Conservation (phyloP, 2,888 invertebrate species). For the Arenicola marina region DNA sequence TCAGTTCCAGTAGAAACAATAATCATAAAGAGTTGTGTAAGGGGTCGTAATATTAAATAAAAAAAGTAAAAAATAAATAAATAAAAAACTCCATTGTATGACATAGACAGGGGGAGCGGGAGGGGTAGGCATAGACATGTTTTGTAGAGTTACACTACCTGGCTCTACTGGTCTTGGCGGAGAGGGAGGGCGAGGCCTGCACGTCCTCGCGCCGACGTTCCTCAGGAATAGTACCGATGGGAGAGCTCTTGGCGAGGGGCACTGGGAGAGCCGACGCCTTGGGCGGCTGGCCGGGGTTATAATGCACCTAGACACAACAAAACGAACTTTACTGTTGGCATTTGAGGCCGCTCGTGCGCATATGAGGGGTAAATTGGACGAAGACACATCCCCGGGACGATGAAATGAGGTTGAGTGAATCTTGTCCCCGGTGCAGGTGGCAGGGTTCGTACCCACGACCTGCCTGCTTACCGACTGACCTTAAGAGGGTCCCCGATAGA, state of each 20-base stretch:
- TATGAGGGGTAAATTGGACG: too few species aligned
- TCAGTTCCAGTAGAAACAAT: background rate
- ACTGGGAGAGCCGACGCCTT: constrained; percentile 45
- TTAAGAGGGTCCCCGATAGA: too few species aligned
- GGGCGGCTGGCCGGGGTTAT: constrained; percentile 8
- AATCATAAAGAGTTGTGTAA: background rate
- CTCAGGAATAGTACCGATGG: constrained; percentile 40
- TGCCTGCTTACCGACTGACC: too few species aligned
- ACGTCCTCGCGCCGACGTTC: constrained; percentile 36
- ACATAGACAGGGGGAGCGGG: background rate
- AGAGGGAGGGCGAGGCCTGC: constrained; percentile 17
- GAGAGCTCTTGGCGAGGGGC: constrained; percentile 35
- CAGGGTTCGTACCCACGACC: too few species aligned
- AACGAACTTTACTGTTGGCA: background rate
- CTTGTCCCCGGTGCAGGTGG: too few species aligned
- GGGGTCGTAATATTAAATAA: background rate
- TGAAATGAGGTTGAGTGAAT: too few species aligned
- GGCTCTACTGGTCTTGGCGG: background rate
- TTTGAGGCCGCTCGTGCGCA: too few species aligned
- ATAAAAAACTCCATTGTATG: background rate
- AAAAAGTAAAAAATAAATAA: background rate
- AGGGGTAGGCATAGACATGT: background rate
- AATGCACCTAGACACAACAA: constrained; percentile 17
- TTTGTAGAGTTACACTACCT: background rate
- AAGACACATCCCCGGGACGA: too few species aligned